Percentiles rank a stretch among this genome's conserved stretches.
phyloP scores from a whole-genome alignment of 2,888 invertebrate genomes.

The Synergus gifuensis region DNA sequence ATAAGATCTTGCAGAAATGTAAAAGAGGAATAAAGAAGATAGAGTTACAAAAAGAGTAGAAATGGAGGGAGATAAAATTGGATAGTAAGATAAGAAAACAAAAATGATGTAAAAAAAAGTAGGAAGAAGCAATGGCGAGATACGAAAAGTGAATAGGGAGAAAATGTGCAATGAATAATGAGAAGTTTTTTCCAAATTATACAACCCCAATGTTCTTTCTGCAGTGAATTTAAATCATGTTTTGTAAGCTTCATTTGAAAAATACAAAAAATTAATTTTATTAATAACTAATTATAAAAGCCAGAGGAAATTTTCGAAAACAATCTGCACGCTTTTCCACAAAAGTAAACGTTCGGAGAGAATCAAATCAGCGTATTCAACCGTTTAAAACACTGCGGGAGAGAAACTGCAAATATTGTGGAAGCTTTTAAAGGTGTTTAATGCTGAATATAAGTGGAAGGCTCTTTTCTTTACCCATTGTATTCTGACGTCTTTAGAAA shows the following conservation, averaged over 20 bases:
- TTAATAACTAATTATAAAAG: too few species aligned
- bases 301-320: not conserved
- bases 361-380: not conserved
- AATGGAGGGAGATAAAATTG: not conserved
- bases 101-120: slow-evolving; percentile 19
- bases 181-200: slow-evolving; percentile 25
- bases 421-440: not conserved
- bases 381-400: not conserved
- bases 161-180: slow-evolving; percentile 33
- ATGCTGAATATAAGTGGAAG: not conserved
- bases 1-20: slow-evolving; percentile 10
- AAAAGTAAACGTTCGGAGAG: not conserved
- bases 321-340: not conserved
- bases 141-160: slow-evolving; percentile 27
- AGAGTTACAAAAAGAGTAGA: not conserved
- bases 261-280: too few species aligned
- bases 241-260: not conserved
- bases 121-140: slow-evolving; percentile 2
- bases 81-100: not conserved
- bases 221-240: slow-evolving; percentile 8
- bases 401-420: not conserved
- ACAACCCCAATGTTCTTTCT: slow-evolving; percentile 6
- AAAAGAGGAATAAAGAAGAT: slow-evolving; percentile 3
- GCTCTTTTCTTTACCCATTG: slow-evolving; percentile 40
- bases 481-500: slow-evolving; percentile 15